Evolutionary conservation across 2,113 vertebrate species (phyloP), one percentile per base, ranked within the genome.

Genomic region (Oryzias melastigma): DNA sequence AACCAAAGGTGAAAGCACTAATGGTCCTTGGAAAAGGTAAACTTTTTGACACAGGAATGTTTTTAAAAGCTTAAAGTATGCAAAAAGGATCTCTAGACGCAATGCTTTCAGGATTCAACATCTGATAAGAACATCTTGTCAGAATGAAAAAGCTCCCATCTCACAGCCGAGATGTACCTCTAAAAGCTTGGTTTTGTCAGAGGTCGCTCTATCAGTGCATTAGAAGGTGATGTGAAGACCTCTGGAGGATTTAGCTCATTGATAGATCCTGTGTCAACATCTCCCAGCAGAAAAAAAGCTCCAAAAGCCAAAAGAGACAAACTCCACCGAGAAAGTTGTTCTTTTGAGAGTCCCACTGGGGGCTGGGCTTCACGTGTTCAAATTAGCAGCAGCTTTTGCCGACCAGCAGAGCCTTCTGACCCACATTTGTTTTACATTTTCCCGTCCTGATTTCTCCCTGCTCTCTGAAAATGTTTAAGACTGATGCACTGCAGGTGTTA

Each of bases 401-500:
- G 20, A 49, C 29, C 46, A n/a, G 27, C 50, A 60, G 25, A 17
- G 3, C 46, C 61, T 14, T 44, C 14, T 49, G 56, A 71, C 17
- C 64, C 44, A 54, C 24, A 58, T 66, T 47, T 17, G 53, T 14
- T 4, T 14, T n/a, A 24, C 48, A 5, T 27, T 56, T 70, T 60
- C 20, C 27, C 43, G 1, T 41, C 15, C 40, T 25, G 46, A 66
- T 55, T 49, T 19, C 19, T 62, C 29, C 0, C 4, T 52, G 12
- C 52, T 52, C 49, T 42, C 10, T 58, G 40, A 56, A 64, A 43
- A 19, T 49, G 55, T 61, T 54, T 17, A 24, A n/a, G 53, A 40
- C 25, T 58, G 56, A 72, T 73, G 47, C 48, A 20, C 35, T 71
- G 62, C 61, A 69, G 70, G 56, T 68, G 65, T 52, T 60, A 63